Evolutionary conservation across 2,888 invertebrate species (phyloP), one percentile per base, ranked within the genome.

Genomic region (Coelinius sp.): DNA sequence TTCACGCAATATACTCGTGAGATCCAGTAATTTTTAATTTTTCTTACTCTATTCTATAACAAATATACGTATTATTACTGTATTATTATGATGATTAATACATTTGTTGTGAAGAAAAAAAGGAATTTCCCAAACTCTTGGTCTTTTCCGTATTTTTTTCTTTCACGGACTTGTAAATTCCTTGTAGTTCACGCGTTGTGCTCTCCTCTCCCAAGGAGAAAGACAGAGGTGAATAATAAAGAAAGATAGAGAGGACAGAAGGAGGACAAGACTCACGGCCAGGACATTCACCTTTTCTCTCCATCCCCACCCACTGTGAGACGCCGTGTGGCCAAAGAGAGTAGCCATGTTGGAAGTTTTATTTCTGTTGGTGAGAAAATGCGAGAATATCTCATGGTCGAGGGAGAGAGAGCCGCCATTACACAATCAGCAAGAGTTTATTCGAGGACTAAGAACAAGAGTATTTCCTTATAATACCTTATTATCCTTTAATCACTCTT

Each of bases 401-500:
- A 46, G 44, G 35, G 49, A 53, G 71, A 56, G 65, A 69, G 63
- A 75, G 81, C 82, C 84, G 84, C 85, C 85, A 85, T 85, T 85
- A 85, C 85, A 85, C 85, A 85, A 85, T 85, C 85, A n/a, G 81
- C 67, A 68, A 70, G 69, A 67, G 64, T 65, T 63, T 67, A 64
- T 64, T 68, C 49, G 73, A 20, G 62, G 71, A n/a, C 70, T 68
- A 68, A 46, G 70, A 75, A 75, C 75, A 73, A 76, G 41, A n/a
- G n/a, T n/a, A n/a, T n/a, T n/a, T n/a, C n/a, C n/a, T n/a, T n/a
- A n/a, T n/a, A n/a, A n/a, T n/a, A n/a, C n/a, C n/a, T n/a, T n/a
- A n/a, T n/a, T n/a, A n/a, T n/a, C n/a, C n/a, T n/a, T n/a, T n/a
- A n/a, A 73, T 76, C 76, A 74, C 75, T 78, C 77, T 77, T 74